A percentile compares a stretch with the other conserved stretches of the same genome.
These are phyloP conservation scores for Drosophila truncata DNA, from an alignment of 1,140 invertebrate genomes.

Conservation along the genomic window DNA sequence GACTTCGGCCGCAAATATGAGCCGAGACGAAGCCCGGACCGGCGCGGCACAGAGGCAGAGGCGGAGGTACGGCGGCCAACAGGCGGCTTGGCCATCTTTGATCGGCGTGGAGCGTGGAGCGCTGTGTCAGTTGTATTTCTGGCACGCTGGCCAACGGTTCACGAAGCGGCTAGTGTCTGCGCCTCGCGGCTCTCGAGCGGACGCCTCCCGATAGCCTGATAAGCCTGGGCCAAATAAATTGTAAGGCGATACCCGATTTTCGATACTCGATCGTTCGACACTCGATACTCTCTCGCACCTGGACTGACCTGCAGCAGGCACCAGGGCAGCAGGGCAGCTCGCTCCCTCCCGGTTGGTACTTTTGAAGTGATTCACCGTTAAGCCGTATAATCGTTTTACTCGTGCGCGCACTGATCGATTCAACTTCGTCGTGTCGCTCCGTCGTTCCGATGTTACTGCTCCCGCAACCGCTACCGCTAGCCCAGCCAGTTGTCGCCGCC, in stretches of 20 bases:
- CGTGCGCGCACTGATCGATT: conserved; percentile 80
- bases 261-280: conserved; percentile 15
- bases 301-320: conserved; percentile 31
- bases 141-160: conserved; percentile 77
- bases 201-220: conserved; percentile 36
- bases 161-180: conserved; percentile 63
- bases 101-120: conserved; percentile 36
- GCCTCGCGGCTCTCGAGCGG: conserved; percentile 44
- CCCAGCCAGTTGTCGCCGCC: conserved; percentile 34
- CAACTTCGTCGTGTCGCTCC: conserved; percentile 43
- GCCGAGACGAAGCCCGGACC: conserved; percentile 23
- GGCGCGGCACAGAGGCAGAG: background rate
- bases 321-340: conserved; percentile 31
- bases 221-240: conserved; percentile 32
- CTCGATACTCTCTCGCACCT: conserved; percentile 13
- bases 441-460: conserved; percentile 25
- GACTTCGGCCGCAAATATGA: conserved; percentile 32
- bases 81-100: conserved; percentile 41
- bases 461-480: conserved; percentile 15
- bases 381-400: conserved; percentile 76
- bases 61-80: conserved; percentile 11
- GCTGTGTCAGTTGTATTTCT: conserved; percentile 71
- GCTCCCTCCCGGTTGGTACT: conserved; percentile 35
- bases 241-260: conserved; percentile 14
- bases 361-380: conserved; percentile 71